A percentile compares a stretch with the other conserved stretches of the same genome.
phyloP scores from a whole-genome alignment of 2,113 vertebrate genomes.

The Protobothrops flavoviridis region DNA sequence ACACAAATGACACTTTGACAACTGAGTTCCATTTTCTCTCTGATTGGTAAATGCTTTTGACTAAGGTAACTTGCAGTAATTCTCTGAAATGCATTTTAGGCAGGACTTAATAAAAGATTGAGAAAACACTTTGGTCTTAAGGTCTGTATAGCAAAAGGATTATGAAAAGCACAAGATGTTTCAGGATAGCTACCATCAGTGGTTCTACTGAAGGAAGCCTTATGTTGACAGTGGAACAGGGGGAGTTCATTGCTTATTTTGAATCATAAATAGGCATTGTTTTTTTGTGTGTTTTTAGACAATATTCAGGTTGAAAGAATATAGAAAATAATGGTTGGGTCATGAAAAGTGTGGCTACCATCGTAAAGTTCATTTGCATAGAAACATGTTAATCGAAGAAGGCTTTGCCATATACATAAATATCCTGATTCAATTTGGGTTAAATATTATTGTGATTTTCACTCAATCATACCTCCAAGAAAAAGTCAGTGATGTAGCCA shows the following conservation, averaged over 20 bases:
- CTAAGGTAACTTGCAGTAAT: background rate
- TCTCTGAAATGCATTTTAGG: background rate
- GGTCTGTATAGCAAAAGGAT: background rate
- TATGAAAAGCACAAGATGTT: background rate
- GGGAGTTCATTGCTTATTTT: background rate
- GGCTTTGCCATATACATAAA: background rate
- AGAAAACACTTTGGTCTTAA: background rate
- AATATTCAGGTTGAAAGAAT: background rate
- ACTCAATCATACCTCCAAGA: background rate
- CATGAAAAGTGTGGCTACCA: background rate
- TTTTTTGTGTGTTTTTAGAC: background rate
- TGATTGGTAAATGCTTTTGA: background rate
- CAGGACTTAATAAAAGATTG: background rate
- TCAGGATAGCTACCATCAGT: background rate
- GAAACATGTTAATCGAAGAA: background rate
- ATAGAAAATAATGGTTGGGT: background rate
- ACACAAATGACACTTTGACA: background rate
- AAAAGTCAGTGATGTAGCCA: background rate
- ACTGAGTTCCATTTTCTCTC: background rate
- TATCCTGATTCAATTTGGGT: background rate
- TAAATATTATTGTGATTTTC: background rate
- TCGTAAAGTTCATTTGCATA: background rate
- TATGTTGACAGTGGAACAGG: background rate
- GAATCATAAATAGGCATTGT: background rate
- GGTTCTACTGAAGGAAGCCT: background rate